Percentiles rank a stretch among this genome's conserved stretches.
These are phyloP conservation scores for Plumapathes pennacea DNA, from an alignment of 92 coral and sea anemone genomes.

Conservation along the genomic window DNA sequence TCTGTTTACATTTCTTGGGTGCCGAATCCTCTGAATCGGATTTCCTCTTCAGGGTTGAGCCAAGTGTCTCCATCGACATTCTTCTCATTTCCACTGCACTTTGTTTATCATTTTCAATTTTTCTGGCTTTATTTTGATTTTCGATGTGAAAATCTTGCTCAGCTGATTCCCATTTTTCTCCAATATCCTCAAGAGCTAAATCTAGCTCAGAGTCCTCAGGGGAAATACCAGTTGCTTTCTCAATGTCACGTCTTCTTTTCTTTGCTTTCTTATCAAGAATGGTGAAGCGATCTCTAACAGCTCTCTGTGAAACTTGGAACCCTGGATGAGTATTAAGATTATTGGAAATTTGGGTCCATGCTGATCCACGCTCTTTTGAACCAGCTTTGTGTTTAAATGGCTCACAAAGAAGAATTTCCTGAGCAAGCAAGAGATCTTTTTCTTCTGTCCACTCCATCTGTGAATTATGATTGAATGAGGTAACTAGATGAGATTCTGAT, in stretches of 20 bases:
- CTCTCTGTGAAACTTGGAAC: slow-evolving; percentile 38
- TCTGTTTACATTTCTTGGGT: slow-evolving; percentile 22
- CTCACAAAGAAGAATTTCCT: slow-evolving; percentile 33
- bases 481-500: too few relatives aligned
- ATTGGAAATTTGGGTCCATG: slow-evolving; percentile 41
- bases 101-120: slow-evolving; percentile 38
- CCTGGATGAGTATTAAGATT: slow-evolving; percentile 50
- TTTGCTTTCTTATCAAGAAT: slow-evolving; percentile 39
- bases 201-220: slow-evolving; percentile 49
- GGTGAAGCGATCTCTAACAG: slow-evolving; percentile 36
- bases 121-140: slow-evolving; percentile 37
- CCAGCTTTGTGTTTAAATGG: slow-evolving; percentile 27
- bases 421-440: slow-evolving; percentile 32
- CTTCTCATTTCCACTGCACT: slow-evolving; percentile 32
- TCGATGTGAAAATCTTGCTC: slow-evolving; percentile 24
- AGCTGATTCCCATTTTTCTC: slow-evolving; percentile 43
- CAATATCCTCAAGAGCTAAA: slow-evolving; percentile 44
- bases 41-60: slow-evolving; percentile 31
- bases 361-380: slow-evolving; percentile 44
- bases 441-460: slow-evolving; percentile 52
- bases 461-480: too few relatives aligned
- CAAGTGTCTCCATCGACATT: slow-evolving; percentile 34
- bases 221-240: slow-evolving; percentile 47
- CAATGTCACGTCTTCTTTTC: slow-evolving; percentile 28
- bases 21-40: slow-evolving; percentile 29